Evolutionary conservation across 2,797 vertebrate genomes (phyloP), one percentile per base, ranked within the genome.

Genomic region (Parauchenoglanis ngamensis): DNA sequence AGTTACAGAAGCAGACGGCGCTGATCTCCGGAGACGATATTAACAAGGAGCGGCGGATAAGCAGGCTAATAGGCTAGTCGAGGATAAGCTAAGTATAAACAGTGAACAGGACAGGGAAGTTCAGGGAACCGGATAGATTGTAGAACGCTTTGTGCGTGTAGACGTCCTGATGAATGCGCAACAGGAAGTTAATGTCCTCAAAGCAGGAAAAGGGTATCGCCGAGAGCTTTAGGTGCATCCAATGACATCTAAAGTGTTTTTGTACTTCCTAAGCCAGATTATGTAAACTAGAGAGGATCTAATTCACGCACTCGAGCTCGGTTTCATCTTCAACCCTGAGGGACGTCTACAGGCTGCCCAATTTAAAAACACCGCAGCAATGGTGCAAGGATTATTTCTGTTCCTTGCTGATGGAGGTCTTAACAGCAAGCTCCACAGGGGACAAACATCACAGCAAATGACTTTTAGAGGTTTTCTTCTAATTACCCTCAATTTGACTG

Each of bases 401-500:
- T 57, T 57, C 49, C 23, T 73, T 59, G 52, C 57, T 61, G 35
- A 63, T n/a, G 35, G 56, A 44, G 35, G 56, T 40, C 31, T 59
- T n/a, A 57, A 44, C 82, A 84, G 35, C 49, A 56, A 4, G 31
- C 82, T 68, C 82, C 82, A 57, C 28, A 12, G 82, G 52, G 82
- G 65, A 28, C 35, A 59, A 73, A 70, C 52, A 79, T 79, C 79
- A 49, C 79, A 12, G 7, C 79, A 44, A 84, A 83, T 70, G 81
- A 54, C 23, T 83, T 63, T 59, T 15, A 82, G 59, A 83, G 81
- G 63, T 67, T 68, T 68, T 31, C 63, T 68, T 44, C 77, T 83
- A 83, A 83, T 68, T 83, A 83, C 81, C 59, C 61, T 23, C 78
- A 0, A 44, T 79, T 17, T 59, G 49, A 72, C 63, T 80, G 15